These are phyloP conservation scores for Parnassius mnemosyne DNA, from an alignment of 2,888 invertebrate genomes.

Conservation along the genomic window DNA sequence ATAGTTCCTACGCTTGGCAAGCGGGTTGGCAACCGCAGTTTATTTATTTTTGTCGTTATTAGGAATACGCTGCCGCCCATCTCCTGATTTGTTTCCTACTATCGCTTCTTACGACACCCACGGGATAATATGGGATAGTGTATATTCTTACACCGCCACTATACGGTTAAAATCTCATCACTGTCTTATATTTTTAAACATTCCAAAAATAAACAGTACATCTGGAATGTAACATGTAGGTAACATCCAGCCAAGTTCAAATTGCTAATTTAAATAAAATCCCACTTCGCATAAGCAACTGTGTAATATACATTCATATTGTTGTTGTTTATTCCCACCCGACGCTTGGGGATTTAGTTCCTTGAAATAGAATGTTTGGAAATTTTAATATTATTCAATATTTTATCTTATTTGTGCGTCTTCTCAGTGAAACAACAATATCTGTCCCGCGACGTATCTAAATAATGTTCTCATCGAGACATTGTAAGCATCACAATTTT, in stretches of 20 bases:
- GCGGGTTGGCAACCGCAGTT: no score
- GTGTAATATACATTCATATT: conserved; percentile 9
- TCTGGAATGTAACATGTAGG: conserved; percentile 14
- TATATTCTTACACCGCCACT: no score
- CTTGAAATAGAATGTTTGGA: conserved; percentile 5
- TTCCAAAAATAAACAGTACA: conserved; percentile 1
- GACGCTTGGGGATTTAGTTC: conserved; percentile 5
- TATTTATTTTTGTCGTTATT: no score
- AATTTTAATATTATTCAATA: conserved; percentile 17
- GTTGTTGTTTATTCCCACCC: not conserved
- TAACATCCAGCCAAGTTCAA: conserved; percentile 12
- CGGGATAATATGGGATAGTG: no score
- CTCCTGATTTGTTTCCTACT: no score
- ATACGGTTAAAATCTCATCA: no score
- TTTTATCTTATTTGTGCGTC: conserved; percentile 15
- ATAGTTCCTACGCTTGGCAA: no score
- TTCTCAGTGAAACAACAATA: conserved; percentile 14
- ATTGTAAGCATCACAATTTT: conserved; percentile 25
- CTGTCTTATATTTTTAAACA: not conserved
- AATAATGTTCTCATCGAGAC: conserved; percentile 18
- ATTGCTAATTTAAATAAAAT: conserved; percentile 50
- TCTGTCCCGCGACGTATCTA: conserved; percentile 15
- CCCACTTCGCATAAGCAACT: conserved; percentile 39
- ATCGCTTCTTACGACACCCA: no score
- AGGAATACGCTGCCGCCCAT: no score